These are phyloP conservation scores for Cephalopachus bancanus DNA, from an alignment of 2,797 vertebrate genomes.

Conservation along the genomic window DNA sequence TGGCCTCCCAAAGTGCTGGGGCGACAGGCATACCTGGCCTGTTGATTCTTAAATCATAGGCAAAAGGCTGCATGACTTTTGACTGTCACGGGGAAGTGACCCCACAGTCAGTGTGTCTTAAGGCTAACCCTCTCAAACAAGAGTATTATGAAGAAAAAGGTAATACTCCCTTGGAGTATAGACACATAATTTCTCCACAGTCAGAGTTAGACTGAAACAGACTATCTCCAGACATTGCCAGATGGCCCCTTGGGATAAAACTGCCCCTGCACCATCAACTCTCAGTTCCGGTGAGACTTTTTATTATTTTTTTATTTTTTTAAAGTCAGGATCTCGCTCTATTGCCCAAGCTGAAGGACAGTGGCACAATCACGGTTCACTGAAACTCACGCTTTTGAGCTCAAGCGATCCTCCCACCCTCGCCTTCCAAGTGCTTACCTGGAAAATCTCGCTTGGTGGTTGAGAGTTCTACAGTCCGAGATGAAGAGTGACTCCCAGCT, in stretches of 20 bases:
- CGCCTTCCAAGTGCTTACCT: neutral
- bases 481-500: neutral
- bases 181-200: neutral
- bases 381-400: too few relatives aligned
- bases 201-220: neutral
- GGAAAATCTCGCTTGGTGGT: neutral
- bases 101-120: neutral
- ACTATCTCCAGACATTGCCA: too few relatives aligned
- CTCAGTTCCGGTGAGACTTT: too few relatives aligned
- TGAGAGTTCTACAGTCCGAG: neutral
- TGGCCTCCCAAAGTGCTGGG: too few relatives aligned
- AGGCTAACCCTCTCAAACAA: neutral
- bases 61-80: neutral
- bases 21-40: neutral
- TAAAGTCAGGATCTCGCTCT: too few relatives aligned
- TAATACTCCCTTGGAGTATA: neutral
- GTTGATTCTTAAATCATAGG: neutral
- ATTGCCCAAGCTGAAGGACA: too few relatives aligned
- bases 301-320: too few relatives aligned
- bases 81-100: neutral
- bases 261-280: too few relatives aligned
- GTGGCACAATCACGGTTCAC: too few relatives aligned
- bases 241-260: too few relatives aligned
- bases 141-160: neutral
- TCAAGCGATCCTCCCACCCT: too few relatives aligned